Conservation (phyloP, 37 sponge, comb jelly and placozoan genomes). For the Beroe forskalii region DNA sequence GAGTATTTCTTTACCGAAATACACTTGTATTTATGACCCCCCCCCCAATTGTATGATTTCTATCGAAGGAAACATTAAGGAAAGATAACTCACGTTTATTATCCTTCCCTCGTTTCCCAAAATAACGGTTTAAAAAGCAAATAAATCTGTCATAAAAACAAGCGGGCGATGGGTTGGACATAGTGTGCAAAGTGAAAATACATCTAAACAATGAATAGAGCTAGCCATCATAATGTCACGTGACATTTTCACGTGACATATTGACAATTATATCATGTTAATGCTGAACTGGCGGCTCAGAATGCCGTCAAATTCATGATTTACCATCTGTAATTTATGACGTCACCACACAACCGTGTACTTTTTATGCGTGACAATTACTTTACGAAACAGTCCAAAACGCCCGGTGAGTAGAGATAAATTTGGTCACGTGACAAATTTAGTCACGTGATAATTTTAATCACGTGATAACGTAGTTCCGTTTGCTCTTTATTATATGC, state of each 20-base stretch:
- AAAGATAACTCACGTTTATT: too few species aligned
- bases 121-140: neutral
- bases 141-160: constrained; percentile 41
- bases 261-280: neutral
- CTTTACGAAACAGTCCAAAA: neutral
- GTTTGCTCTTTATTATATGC: neutral
- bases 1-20: too few species aligned
- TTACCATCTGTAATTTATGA: too few species aligned
- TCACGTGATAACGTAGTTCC: too few species aligned
- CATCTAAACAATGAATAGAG: neutral
- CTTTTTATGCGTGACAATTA: constrained; percentile 50
- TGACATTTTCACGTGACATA: constrained; percentile 9
- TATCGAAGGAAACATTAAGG: too few species aligned
- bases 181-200: constrained; percentile 7
- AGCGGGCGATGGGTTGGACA: constrained; percentile 39
- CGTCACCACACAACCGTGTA: too few species aligned
- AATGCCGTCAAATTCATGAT: too few species aligned
- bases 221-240: neutral
- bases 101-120: neutral
- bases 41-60: too few species aligned
- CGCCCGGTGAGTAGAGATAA: neutral
- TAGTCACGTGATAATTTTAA: neutral
- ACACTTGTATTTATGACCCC: too few species aligned
- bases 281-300: too few species aligned
- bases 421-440: neutral